phyloP scores from a whole-genome alignment of 2,888 invertebrate species.

The Alcis repandata region DNA sequence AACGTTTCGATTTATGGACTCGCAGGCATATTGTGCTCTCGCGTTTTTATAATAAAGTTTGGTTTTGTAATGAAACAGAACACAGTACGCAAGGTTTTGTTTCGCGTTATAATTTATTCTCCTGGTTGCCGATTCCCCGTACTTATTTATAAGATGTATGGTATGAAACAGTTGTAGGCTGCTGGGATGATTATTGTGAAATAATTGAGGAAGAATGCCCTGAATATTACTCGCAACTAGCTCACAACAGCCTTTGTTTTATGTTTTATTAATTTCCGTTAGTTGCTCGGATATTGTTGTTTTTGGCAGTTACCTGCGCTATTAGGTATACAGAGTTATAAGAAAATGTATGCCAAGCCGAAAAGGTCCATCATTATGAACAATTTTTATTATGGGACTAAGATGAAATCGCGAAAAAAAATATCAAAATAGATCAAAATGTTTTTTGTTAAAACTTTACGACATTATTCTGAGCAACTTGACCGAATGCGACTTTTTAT shows the following conservation, averaged over 20 bases:
- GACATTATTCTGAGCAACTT: too few relatives aligned
- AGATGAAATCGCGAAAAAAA: too few relatives aligned
- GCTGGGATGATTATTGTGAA: background rate
- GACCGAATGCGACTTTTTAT: too few relatives aligned
- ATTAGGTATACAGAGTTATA: too few relatives aligned
- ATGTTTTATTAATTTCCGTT: conserved; percentile 5
- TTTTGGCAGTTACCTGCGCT: too few relatives aligned
- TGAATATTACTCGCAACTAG: background rate
- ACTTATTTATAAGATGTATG: background rate
- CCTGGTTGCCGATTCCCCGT: background rate
- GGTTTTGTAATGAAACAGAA: background rate
- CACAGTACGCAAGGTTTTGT: background rate
- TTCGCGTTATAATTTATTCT: background rate
- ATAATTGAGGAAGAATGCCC: conserved; percentile 5
- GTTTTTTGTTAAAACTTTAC: too few relatives aligned
- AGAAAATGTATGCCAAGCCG: too few relatives aligned
- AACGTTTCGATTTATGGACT: conserved; percentile 7
- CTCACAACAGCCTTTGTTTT: background rate
- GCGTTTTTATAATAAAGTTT: conserved; percentile 3
- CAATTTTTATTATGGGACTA: too few relatives aligned
- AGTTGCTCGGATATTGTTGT: background rate
- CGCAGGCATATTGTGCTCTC: background rate
- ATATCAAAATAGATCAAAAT: too few relatives aligned
- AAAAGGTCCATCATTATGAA: too few relatives aligned
- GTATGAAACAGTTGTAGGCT: background rate